A percentile compares a stretch with the other conserved stretches of the same genome.
Conservation (phyloP, 1,140 invertebrate genomes). For the Panagrolaimus sp. region DNA sequence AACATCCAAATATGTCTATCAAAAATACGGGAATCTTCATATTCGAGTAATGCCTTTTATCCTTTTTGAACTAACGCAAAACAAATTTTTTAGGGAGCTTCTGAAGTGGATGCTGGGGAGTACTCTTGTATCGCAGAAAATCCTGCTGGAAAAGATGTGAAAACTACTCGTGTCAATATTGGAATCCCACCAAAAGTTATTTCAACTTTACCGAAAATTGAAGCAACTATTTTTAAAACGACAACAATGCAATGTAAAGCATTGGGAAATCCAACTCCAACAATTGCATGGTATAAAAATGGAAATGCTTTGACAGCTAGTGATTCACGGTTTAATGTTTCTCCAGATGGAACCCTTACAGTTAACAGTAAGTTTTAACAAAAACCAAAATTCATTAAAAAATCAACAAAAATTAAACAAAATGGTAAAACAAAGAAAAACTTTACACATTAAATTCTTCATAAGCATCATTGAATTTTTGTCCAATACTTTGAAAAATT, state of each 20-base stretch:
- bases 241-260: slow-evolving; percentile 57
- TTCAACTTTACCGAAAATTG: slow-evolving; percentile 38
- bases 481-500: not conserved
- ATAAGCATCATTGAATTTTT: slow-evolving; percentile 10
- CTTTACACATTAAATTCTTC: not conserved
- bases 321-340: slow-evolving; percentile 38
- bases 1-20: slow-evolving; percentile 9
- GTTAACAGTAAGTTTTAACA: slow-evolving; percentile 33
- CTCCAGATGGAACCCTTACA: slow-evolving; percentile 48
- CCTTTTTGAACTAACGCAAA: not conserved
- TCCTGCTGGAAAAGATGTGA: slow-evolving; percentile 60
- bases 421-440: not conserved
- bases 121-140: slow-evolving; percentile 63
- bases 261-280: slow-evolving; percentile 56
- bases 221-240: slow-evolving; percentile 62
- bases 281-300: slow-evolving; percentile 52
- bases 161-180: slow-evolving; percentile 59
- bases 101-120: slow-evolving; percentile 57
- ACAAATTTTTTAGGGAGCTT: slow-evolving; percentile 38
- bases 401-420: slow-evolving; percentile 13
- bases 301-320: not conserved
- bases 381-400: not conserved
- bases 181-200: slow-evolving; percentile 47
- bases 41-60: slow-evolving; percentile 6
- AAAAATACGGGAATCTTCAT: slow-evolving; percentile 13